Percentiles rank a stretch among this genome's conserved stretches.
These are phyloP conservation scores for Metalampra italica DNA, from an alignment of 2,888 invertebrate genomes.

Conservation along the genomic window DNA sequence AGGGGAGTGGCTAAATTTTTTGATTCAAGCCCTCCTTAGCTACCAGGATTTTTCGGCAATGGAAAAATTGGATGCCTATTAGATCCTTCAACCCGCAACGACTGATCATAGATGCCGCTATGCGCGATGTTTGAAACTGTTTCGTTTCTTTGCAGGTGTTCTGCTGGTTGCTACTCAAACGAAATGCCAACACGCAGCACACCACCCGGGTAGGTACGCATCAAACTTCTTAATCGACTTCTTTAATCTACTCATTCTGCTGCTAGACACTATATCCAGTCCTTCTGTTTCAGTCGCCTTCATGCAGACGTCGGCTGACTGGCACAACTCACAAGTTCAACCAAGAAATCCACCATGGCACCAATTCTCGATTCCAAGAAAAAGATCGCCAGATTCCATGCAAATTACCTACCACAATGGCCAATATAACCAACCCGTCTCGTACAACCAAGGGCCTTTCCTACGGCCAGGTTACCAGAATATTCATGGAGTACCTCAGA, in stretches of 20 bases:
- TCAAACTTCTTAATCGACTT: conserved; percentile 33
- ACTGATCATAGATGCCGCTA: too few species aligned
- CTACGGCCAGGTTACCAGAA: conserved; percentile 8
- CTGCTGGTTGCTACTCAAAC: conserved; percentile 36
- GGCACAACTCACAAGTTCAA: conserved; percentile 42
- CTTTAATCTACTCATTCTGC: neutral
- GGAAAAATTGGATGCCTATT: too few species aligned
- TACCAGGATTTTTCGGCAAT: too few species aligned
- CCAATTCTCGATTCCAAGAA: conserved; percentile 59
- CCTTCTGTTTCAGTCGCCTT: conserved; percentile 32
- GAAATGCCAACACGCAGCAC: conserved; percentile 54
- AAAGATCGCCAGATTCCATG: conserved; percentile 56
- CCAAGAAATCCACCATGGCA: conserved; percentile 61
- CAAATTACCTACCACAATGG: conserved; percentile 24
- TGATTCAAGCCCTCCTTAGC: too few species aligned
- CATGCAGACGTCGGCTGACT: conserved; percentile 45
- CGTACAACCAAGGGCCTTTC: conserved; percentile 35
- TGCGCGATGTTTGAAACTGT: neutral
- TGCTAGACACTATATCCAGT: neutral
- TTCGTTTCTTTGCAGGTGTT: conserved; percentile 49
- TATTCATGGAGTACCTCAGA: conserved; percentile 26
- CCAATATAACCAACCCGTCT: conserved; percentile 17
- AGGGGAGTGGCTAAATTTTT: too few species aligned
- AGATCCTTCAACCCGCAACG: too few species aligned
- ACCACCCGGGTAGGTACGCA: conserved; percentile 76